Evolutionary conservation across 2,113 vertebrate species (phyloP).

Genomic region (Varanus komodoensis): DNA sequence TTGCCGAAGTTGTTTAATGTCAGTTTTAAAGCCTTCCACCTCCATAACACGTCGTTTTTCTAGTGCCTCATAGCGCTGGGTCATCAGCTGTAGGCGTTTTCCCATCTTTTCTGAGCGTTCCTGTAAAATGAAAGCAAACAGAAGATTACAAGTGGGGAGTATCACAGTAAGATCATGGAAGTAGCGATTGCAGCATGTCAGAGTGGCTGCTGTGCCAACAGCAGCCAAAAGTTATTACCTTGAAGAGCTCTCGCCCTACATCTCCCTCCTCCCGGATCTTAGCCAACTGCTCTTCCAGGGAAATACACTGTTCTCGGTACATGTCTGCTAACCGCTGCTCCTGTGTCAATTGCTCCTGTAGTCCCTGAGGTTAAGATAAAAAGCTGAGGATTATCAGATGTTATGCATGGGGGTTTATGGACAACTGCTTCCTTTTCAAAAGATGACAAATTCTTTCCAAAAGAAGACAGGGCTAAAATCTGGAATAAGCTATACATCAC

Average conservation of each 20-base stretch:
- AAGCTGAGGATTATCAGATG: conserved; percentile 8
- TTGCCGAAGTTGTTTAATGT: conserved; percentile 89
- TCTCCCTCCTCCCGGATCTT: conserved; percentile 89
- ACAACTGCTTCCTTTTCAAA: not conserved
- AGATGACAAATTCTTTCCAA: not conserved
- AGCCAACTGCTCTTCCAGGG: conserved; percentile 89
- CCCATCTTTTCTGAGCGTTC: conserved; percentile 91
- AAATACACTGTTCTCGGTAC: conserved; percentile 93
- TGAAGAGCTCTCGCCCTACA: conserved; percentile 87
- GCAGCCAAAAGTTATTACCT: conserved; percentile 76
- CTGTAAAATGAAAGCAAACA: conserved; percentile 70
- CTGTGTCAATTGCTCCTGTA: conserved; percentile 88
- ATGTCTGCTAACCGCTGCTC: conserved; percentile 87
- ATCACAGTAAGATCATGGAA: not conserved
- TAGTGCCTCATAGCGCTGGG: conserved; percentile 89
- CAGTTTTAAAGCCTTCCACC: conserved; percentile 93
- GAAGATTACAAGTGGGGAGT: not conserved
- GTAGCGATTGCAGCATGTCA: not conserved
- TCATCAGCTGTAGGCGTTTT: conserved; percentile 90
- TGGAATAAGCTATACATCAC: not conserved
- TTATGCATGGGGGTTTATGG: not conserved
- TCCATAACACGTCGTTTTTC: conserved; percentile 91
- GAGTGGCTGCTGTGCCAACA: not conserved
- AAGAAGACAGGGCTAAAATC: not conserved
- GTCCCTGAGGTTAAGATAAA: conserved; percentile 67